Evolutionary conservation across 2,113 vertebrate species (phyloP).

Genomic region (Myiopsitta monachus): DNA sequence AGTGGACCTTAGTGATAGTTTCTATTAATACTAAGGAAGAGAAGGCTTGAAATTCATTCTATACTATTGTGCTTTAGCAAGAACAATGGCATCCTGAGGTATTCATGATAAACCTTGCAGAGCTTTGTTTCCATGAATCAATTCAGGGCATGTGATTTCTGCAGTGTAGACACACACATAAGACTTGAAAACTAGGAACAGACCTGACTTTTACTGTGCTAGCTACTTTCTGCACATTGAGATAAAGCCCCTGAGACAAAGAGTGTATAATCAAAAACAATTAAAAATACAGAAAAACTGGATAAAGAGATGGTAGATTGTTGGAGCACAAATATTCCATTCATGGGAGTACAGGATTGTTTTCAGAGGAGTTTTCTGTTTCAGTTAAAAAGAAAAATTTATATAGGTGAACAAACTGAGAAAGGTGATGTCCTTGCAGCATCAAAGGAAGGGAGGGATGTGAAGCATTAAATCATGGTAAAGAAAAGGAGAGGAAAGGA

Average conservation of each 20-base stretch:
- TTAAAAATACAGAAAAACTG: not conserved
- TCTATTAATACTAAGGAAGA: not conserved
- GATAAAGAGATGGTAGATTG: not conserved
- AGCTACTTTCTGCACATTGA: not conserved
- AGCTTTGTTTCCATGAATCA: not conserved
- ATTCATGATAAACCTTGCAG: not conserved
- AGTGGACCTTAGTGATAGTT: not conserved
- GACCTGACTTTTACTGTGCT: not conserved
- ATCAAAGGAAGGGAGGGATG: not conserved
- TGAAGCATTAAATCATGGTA: not conserved
- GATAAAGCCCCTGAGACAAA: not conserved
- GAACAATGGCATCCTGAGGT: not conserved
- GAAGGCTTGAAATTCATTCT: not conserved
- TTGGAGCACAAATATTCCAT: not conserved
- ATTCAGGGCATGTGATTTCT: rapidly evolving
- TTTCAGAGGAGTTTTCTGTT: not conserved
- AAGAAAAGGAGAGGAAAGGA: not conserved
- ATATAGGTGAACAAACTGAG: not conserved
- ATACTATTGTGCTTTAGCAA: not conserved
- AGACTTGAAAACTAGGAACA: not conserved
- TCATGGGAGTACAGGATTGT: not conserved
- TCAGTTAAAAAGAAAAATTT: not conserved
- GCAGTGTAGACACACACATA: not conserved
- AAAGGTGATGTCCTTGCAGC: not conserved
- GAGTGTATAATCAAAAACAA: rapidly evolving